These are phyloP conservation scores for Dryococelus australis DNA, from an alignment of 2,888 invertebrate species.

Conservation along the genomic window DNA sequence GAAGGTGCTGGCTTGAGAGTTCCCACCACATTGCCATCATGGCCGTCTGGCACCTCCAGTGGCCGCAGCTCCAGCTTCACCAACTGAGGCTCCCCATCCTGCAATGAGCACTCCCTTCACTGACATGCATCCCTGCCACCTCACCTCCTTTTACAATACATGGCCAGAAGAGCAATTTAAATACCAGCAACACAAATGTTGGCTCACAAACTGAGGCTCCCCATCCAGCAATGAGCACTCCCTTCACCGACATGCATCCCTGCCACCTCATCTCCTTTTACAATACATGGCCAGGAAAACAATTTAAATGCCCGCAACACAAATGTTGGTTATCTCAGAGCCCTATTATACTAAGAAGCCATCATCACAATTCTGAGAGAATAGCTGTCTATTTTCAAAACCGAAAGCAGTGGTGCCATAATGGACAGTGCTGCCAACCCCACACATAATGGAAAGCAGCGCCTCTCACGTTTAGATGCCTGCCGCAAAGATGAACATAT, in stretches of 20 bases:
- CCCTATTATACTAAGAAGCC: no score
- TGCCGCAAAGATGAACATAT: no score
- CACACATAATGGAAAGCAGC: no score
- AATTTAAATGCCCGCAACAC: background rate
- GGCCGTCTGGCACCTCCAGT: constrained; percentile 58
- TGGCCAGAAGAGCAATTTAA: background rate
- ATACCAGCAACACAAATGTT: background rate
- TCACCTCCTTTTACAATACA: background rate
- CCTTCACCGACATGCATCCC: background rate
- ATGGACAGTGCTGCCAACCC: no score
- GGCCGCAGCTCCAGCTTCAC: constrained; percentile 72
- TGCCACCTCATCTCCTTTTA: background rate
- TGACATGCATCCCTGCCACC: background rate
- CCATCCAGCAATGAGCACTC: constrained; percentile 58
- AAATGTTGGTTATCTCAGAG: background rate
- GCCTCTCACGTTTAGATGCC: no score
- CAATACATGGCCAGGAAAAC: background rate
- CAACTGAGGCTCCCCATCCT: constrained; percentile 68
- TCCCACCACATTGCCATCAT: constrained; percentile 44
- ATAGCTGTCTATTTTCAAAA: no score
- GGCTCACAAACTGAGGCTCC: constrained; percentile 65
- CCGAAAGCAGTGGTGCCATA: no score
- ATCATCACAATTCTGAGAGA: no score
- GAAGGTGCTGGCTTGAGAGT: constrained; percentile 12
- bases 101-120: background rate